These are phyloP conservation scores for Euzetes globulus DNA, from an alignment of 2,888 invertebrate genomes.

Conservation along the genomic window DNA sequence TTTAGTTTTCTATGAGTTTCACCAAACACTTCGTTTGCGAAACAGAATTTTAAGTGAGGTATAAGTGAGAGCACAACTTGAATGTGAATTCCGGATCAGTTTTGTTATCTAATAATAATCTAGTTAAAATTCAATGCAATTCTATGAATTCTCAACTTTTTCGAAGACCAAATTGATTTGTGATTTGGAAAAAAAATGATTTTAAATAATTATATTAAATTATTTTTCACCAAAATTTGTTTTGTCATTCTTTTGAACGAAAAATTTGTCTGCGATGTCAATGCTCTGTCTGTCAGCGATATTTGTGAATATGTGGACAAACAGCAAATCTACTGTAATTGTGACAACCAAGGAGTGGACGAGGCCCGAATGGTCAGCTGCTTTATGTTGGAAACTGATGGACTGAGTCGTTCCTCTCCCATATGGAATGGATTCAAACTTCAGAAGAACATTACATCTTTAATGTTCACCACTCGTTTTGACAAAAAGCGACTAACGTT, in stretches of 20 bases:
- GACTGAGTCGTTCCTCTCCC: neutral
- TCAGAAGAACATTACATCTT: conserved; percentile 5
- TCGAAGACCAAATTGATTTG: neutral
- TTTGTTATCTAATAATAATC: neutral
- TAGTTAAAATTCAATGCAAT: too few species aligned
- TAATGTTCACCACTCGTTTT: conserved; percentile 5
- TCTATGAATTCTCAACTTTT: neutral
- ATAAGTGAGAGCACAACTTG: neutral
- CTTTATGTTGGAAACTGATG: neutral
- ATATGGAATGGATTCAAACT: conserved; percentile 23
- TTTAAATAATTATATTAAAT: neutral
- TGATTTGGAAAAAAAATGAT: neutral
- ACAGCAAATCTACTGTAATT: conserved; percentile 20
- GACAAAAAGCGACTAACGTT: neutral
- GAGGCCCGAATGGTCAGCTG: conserved; percentile 14
- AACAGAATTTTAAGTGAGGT: too few species aligned
- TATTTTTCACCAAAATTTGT: neutral
- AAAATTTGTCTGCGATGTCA: neutral
- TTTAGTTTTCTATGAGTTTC: conserved; percentile 9
- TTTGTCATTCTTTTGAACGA: neutral
- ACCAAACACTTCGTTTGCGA: neutral
- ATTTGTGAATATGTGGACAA: conserved; percentile 6
- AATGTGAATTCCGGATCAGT: neutral
- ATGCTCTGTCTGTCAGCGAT: conserved; percentile 1
- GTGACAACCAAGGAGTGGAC: conserved; percentile 7